Base-by-base conservation (phyloP, 2,888 invertebrate genomes). In the Amaurobius ferox region DNA sequence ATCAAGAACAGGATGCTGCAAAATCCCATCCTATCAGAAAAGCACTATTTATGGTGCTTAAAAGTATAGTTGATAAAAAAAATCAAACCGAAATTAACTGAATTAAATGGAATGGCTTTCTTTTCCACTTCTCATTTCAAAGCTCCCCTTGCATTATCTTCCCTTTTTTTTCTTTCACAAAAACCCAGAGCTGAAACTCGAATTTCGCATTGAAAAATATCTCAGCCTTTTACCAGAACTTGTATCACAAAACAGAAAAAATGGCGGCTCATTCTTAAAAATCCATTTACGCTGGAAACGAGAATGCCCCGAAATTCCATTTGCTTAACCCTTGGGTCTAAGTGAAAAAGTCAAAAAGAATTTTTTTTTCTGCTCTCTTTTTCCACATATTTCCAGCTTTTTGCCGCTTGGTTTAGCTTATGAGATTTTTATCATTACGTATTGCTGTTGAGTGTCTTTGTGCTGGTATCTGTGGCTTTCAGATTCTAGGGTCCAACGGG, bases 311-410 rank as follows among this genome's bases (percentile, higher is more conserved):
- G 61, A 85, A 77, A 77, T 72, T 77, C 83, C 77, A 85, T 72
- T 85, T 85, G 74, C 67, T 85, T 83, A 85, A 85, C 83, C 83
- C 77, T 67, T 39, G 74, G 66, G 81, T 64, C 77, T 39, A 71
- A 71, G 62, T 19, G 62, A 64, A 80, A 74, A 62, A 64, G 40
- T 35, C 35, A 35, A 35, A 35, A 35, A 9, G 35, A 35, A 35
- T 35, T 35, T 35, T 35, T 35, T 35, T 35, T 9, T 23, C 55
- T 23, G 1, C 11, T 55, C 23, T 23, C 1, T 55, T 55, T 55
- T 23, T 55, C 55, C 23, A 23, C 5, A 55, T 55, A 6, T 55
- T 55, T 23, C 23, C 19, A 23, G 23, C 11, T 1, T 55, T n/a
- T 23, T 23, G 2, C 16, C 44, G 16, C 44, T 16, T 16, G 44